A percentile compares a stretch with the other conserved stretches of the same genome.
phyloP scores from a whole-genome alignment of 2,888 invertebrate genomes.

The Monoplex corrugatus region DNA sequence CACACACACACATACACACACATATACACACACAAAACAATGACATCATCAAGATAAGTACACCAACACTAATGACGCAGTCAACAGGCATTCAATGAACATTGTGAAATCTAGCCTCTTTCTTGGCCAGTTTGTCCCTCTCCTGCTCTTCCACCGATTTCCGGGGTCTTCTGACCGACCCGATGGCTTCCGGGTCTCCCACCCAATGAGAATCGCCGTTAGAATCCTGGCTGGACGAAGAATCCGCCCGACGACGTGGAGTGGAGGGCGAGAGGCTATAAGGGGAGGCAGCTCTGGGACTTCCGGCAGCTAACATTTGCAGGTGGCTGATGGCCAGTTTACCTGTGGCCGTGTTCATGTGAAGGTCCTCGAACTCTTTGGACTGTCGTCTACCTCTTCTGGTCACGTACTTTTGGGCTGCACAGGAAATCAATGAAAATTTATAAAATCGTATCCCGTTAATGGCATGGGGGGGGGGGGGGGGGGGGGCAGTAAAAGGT shows the following conservation, averaged over 20 bases:
- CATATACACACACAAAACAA: neutral
- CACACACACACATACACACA: neutral
- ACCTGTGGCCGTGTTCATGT: conserved; percentile 68
- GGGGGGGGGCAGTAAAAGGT: no score
- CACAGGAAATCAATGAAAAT: no score
- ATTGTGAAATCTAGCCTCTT: conserved; percentile 18
- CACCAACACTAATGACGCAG: neutral
- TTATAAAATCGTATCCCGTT: no score
- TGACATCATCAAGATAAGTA: neutral
- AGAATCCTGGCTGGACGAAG: conserved; percentile 52
- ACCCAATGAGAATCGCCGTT: conserved; percentile 56
- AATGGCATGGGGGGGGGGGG: no score
- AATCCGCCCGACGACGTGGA: conserved; percentile 37
- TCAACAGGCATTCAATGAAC: neutral
- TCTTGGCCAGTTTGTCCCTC: conserved; percentile 54
- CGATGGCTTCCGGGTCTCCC: conserved; percentile 72
- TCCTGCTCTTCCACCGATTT: conserved; percentile 71
- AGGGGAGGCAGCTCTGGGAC: conserved; percentile 29
- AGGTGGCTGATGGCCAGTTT: conserved; percentile 59
- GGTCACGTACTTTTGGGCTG: conserved; percentile 62
- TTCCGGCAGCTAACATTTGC: neutral
- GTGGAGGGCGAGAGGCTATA: conserved; percentile 48
- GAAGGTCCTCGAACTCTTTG: conserved; percentile 73
- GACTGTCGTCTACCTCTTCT: conserved; percentile 69
- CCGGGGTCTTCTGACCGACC: conserved; percentile 69